Conservation (phyloP, 1,140 invertebrate genomes). For the Leptonema lineaticorne region DNA sequence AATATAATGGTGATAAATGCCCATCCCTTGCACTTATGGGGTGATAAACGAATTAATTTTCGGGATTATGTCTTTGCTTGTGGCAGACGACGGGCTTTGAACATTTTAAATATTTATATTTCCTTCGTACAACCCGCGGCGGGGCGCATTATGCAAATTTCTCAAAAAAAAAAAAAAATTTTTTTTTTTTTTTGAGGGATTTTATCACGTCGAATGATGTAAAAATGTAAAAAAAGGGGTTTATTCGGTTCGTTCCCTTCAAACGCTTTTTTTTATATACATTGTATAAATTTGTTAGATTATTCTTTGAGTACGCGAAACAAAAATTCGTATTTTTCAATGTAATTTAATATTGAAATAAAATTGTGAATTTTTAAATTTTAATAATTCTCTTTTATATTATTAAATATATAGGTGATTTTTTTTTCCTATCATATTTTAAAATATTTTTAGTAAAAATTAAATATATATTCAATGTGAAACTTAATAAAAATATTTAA, state of each 20-base stretch:
- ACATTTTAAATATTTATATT: conserved; percentile 42
- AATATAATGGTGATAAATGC: conserved; percentile 42
- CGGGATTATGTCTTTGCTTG: conserved; percentile 42
- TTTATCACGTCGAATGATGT: conserved; percentile 32
- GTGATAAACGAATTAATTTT: conserved; percentile 43
- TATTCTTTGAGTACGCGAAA: too few relatives aligned
- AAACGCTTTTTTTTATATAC: conserved; percentile 17
- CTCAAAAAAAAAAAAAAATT: too few relatives aligned
- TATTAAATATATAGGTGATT: too few relatives aligned
- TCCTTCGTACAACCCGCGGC: too few relatives aligned
- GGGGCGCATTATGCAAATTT: conserved; percentile 41
- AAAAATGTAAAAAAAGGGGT: conserved; percentile 23
- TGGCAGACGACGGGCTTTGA: conserved; percentile 40
- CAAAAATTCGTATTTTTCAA: too few relatives aligned
- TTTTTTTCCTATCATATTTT: too few relatives aligned
- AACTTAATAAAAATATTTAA: too few relatives aligned
- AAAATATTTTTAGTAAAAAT: too few relatives aligned
- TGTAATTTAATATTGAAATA: too few relatives aligned
- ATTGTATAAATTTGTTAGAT: conserved; percentile 21
- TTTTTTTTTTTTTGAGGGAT: conserved; percentile 23
- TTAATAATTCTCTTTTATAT: too few relatives aligned
- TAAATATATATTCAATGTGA: too few relatives aligned
- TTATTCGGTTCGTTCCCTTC: conserved; percentile 35
- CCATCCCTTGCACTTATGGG: conserved; percentile 36
- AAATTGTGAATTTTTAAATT: too few relatives aligned